Base-by-base conservation (phyloP, 2,113 vertebrate genomes). In the Rhodinocichla rosea region DNA sequence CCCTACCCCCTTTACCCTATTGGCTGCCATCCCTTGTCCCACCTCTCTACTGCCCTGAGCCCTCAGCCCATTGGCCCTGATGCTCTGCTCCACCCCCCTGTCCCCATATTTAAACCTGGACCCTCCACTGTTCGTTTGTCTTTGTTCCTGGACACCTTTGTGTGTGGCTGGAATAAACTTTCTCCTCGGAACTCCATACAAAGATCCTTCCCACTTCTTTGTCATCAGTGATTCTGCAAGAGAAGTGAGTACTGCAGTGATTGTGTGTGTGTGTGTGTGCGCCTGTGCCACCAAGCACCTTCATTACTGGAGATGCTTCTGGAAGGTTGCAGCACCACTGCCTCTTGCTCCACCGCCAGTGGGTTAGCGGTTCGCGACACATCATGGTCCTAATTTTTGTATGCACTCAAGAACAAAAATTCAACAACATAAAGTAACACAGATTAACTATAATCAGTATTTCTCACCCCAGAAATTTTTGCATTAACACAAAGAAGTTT, bases 291-390 rank as follows among this genome's bases (percentile, higher is more conserved):
- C 57, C 15, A 5, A 37, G 15, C 23, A 8, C n/a, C n/a, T 59
- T 12, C 15, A 24, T 37, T 59, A 8, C 23, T 37, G 57, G 23
- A 37, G n/a, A 59, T 11, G 3, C 23, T 59, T 26, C 57, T 59
- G 23, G 15, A 37, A 59, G 10, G 57, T 26, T 0, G 7, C n/a
- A 24, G n/a, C 15, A 59, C n/a, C 7, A 5, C n/a, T 37, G 57
- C 57, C 57, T 37, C 15, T 37, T 4, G 7, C 57, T 37, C 23
- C n/a, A 37, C 7, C 7, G 1, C n/a, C 57, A 26, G 8, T 10
- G 23, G 15, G 23, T 35, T 37, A 37, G n/a, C 23, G 1, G n/a
- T 24, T 59, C 1, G 0, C 1, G 3, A 37, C 57, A 37, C 47
- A 68, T 37, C 40, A 7, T 6, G 11, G 37, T 77, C 45, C 52